Base-by-base conservation (phyloP, 2,113 vertebrate genomes). In the Varanus komodoensis region DNA sequence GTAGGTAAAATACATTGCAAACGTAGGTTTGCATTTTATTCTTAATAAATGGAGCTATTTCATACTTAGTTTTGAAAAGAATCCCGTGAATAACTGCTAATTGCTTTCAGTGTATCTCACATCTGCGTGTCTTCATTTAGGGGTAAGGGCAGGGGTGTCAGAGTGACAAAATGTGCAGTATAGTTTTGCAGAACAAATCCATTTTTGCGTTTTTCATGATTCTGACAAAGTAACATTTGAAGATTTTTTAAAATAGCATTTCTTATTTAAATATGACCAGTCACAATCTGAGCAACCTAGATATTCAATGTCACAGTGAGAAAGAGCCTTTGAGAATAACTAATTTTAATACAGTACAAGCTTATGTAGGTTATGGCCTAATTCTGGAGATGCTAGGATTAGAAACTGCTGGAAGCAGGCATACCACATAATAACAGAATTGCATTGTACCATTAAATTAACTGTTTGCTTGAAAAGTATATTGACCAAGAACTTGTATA, bases 211-310 rank as follows among this genome's bases (percentile, higher is more conserved):
- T 69, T 54, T 82, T n/a, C 11, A 25, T 57, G 44, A 27, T 44
- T 52, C 52, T 74, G 88, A 89, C 54, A 91, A 87, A 73, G 48
- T 23, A 89, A 90, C 93, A 81, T 57, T 86, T 90, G 81, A 91
- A 91, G 92, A 87, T 93, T 92, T 89, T 92, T 82, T 93, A 94
- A 93, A 91, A 94, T 84, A 93, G 79, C 74, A 91, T 86, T 89
- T 94, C 48, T 79, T 92, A 91, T 94, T 94, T 91, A 94, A 95
- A 93, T 94, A 92, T 48, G 92, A 95, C 95, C 93, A 95, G 88
- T 91, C 89, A 17, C 86, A 73, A 91, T 92, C 86, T 91, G 93
- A 57, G 69, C 87, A 88, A 78, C 90, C 92, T 84, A 87, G 81
- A 78, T 34, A 82, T 61, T 34, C 21, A 82, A 57, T 8, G 17